Evolutionary conservation across 2,888 invertebrate genomes (phyloP), one percentile per base, ranked within the genome.

Genomic region (Acronicta psi): DNA sequence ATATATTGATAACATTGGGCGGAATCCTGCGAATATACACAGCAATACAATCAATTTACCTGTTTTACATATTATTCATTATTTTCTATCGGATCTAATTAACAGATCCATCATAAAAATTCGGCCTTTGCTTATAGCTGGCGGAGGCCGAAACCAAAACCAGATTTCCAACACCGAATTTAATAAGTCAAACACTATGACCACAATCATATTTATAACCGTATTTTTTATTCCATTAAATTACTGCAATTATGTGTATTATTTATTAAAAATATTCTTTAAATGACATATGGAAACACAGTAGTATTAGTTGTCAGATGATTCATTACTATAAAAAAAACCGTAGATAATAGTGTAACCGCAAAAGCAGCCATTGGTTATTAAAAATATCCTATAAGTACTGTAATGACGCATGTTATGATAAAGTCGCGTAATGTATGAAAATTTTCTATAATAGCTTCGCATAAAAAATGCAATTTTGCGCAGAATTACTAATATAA

Each of bases 321-420:
- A 59, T n/a, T 68, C 72, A 71, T 44, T 43, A 23, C 13, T 46
- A 51, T 54, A 53, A 13, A 31, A 40, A 65, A 51, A 51, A 64
- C 42, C 53, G 29, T 54, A 51, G 40, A 42, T 47, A 13, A 51
- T 52, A 71, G 9, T 38, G 40, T 18, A 25, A 66, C 72, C 72
- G 50, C 67, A 71, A 66, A 68, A 70, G 65, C 53, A 23, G 11
- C 29, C 34, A 51, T 59, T 65, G 53, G 34, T 71, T 54, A 65
- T 71, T 70, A 51, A 65, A 58, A 65, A 59, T 67, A 41, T 59
- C 29, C 37, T 53, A 0, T 42, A 57, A 1, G 16, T 18, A 40
- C 40, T 36, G 18, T 45, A 53, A 59, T 71, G 72, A 68, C 67
- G 59, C 72, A 68, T 29, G 18, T 59, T 38, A 59, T 44, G 50